Evolutionary conservation across 2,888 invertebrate genomes (phyloP).

Genomic region (Aradus depressus): DNA sequence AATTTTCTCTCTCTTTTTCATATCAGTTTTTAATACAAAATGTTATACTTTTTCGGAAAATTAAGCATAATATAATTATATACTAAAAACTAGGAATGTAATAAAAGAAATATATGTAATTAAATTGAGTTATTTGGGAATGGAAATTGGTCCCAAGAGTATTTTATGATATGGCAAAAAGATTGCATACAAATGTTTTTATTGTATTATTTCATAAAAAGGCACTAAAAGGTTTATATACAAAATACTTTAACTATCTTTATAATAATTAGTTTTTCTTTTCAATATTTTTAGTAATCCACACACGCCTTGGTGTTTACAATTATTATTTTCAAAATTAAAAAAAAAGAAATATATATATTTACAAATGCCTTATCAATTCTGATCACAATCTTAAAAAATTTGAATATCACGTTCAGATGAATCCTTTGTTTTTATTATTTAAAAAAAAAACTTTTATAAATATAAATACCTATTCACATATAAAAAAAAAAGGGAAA

Average conservation of each 20-base stretch:
- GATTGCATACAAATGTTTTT: conserved; percentile 5
- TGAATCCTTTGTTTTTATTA: no score
- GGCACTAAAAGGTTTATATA: conserved; percentile 7
- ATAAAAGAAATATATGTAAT: conserved; percentile 6
- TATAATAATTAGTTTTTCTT: no score
- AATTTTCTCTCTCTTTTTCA: not conserved
- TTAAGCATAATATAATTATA: conserved; percentile 16
- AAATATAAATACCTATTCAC: no score
- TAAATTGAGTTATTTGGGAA: conserved; percentile 14
- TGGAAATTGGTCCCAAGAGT: conserved; percentile 18
- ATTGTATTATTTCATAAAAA: not conserved
- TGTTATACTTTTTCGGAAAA: conserved; percentile 15
- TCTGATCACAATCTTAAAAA: conserved; percentile 13
- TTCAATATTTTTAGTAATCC: no score
- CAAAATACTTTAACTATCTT: conserved; percentile 1
- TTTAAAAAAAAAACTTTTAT: no score
- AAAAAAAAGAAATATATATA: conserved; percentile 7
- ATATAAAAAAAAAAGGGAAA: no score
- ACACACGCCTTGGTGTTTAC: no score
- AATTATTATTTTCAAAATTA: no score
- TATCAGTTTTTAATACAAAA: conserved; percentile 8
- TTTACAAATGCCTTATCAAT: conserved; percentile 10
- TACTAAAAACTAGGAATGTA: conserved; percentile 15
- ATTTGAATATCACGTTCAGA: conserved; percentile 15
- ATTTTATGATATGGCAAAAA: conserved; percentile 18